These are phyloP conservation scores for Uria lomvia DNA, from an alignment of 2,113 vertebrate genomes.

Conservation along the genomic window DNA sequence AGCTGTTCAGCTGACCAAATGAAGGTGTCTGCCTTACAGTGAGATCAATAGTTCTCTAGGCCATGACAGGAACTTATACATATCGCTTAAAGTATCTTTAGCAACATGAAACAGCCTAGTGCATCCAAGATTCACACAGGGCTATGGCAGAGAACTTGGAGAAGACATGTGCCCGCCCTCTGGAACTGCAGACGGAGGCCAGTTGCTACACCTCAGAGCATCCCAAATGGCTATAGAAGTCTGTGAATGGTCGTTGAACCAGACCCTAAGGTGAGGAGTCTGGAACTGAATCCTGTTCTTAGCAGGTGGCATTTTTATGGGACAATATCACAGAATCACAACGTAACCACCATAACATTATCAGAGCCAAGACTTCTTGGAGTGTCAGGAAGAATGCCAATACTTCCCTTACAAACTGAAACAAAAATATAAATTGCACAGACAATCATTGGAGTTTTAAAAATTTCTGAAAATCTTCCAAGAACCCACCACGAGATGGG, in stretches of 20 bases:
- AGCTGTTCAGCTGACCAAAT: background rate
- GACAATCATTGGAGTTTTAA: background rate
- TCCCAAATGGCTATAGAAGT: background rate
- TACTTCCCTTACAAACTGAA: background rate
- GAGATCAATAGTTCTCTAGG: background rate
- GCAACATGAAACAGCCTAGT: background rate
- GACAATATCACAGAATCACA: background rate
- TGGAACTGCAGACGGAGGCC: background rate
- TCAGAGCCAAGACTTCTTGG: background rate
- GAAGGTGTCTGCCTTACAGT: background rate
- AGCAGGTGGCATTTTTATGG: background rate
- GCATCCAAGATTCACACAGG: background rate
- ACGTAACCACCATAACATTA: background rate
- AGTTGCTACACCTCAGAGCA: background rate
- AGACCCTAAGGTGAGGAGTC: background rate
- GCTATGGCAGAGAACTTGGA: background rate
- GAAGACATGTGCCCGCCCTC: background rate
- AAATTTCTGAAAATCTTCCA: background rate
- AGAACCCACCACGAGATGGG: background rate
- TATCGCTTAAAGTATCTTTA: background rate
- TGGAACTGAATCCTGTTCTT: background rate
- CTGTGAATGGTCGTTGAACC: background rate
- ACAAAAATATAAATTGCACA: background rate
- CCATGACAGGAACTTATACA: background rate
- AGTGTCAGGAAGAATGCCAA: background rate